Evolutionary conservation across 2,888 invertebrate genomes (phyloP).

Genomic region (Nipponacmea schrenckii): DNA sequence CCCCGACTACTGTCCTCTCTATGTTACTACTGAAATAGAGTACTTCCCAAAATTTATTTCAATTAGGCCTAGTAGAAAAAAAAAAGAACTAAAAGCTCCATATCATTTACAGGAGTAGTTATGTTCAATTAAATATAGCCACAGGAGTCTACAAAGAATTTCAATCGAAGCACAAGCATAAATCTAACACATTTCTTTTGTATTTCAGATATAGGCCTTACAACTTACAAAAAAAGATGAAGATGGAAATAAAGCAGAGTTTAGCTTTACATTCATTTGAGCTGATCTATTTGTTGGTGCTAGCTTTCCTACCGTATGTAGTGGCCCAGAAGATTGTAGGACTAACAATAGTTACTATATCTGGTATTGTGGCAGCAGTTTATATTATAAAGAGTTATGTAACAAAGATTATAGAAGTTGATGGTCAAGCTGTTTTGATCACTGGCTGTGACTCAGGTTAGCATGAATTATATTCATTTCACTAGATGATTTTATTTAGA

Average conservation of each 20-base stretch:
- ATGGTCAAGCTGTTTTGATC: conserved; percentile 49
- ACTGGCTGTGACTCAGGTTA: conserved; percentile 62
- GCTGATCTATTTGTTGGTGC: conserved; percentile 38
- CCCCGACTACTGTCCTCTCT: too few relatives aligned
- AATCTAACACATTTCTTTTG: background rate
- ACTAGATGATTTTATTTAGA: too few relatives aligned
- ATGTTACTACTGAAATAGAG: too few relatives aligned
- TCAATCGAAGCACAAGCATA: too few relatives aligned
- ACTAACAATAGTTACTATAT: conserved; percentile 30
- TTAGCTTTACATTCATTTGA: conserved; percentile 49
- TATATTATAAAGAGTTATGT: conserved; percentile 29
- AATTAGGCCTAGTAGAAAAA: too few relatives aligned
- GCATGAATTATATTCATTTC: background rate
- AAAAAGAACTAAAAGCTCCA: too few relatives aligned
- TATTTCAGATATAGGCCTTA: background rate
- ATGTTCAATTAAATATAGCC: too few relatives aligned
- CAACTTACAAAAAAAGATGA: conserved; percentile 5
- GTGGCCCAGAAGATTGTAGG: conserved; percentile 39
- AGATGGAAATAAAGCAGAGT: conserved; percentile 36
- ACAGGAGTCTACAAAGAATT: too few relatives aligned
- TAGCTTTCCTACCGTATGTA: conserved; percentile 51
- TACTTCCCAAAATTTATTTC: too few relatives aligned
- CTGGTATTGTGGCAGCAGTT: conserved; percentile 14
- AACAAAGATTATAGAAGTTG: conserved; percentile 33
- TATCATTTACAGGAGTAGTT: too few relatives aligned